A percentile compares a stretch with the other conserved stretches of the same genome.
phyloP scores from a whole-genome alignment of 2,888 invertebrate genomes.

The Xanthorhoe spadicearia region DNA sequence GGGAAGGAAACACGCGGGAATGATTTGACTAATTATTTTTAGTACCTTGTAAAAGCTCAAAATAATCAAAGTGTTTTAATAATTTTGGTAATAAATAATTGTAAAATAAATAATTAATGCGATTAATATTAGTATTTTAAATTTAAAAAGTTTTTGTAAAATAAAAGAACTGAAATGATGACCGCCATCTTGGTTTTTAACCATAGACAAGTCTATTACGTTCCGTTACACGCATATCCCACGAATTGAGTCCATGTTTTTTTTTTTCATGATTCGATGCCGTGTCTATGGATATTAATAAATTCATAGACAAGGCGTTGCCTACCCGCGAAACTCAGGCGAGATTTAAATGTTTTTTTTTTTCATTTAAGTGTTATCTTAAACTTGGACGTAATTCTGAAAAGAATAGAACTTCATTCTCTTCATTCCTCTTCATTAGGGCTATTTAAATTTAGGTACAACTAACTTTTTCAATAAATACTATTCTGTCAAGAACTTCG shows the following conservation, averaged over 20 bases:
- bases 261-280: neutral
- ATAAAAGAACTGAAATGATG: constrained; percentile 44
- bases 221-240: constrained; percentile 42
- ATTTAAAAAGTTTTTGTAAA: neutral
- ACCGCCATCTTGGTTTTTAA: constrained; percentile 42
- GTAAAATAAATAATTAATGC: neutral
- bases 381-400: no score
- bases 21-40: constrained; percentile 57
- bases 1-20: constrained; percentile 87
- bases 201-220: constrained; percentile 49
- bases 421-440: no score
- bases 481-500: no score
- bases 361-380: no score
- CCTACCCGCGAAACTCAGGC: no score
- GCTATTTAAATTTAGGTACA: no score
- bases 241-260: neutral
- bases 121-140: neutral
- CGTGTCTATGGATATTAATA: no score
- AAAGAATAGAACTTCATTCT: no score
- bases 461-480: no score
- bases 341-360: no score
- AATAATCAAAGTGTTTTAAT: neutral
- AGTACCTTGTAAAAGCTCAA: constrained; percentile 8
- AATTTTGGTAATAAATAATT: neutral
- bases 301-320: no score